Evolutionary conservation across 2,113 vertebrate genomes (phyloP).

Genomic region (Calonectris borealis): DNA sequence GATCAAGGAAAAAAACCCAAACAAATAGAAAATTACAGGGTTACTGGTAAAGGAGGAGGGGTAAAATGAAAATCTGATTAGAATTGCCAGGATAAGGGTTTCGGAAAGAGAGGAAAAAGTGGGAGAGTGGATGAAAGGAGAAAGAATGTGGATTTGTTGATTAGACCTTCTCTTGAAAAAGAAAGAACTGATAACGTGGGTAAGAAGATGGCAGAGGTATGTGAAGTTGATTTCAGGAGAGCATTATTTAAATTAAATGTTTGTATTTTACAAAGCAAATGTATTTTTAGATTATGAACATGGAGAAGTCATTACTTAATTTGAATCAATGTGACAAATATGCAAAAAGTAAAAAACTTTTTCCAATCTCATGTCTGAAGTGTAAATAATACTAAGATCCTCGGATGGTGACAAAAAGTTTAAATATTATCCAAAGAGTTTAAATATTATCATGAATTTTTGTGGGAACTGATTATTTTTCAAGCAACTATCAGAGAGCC

Average conservation of each 20-base stretch:
- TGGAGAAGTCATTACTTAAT: conserved; percentile 21
- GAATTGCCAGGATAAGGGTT: not conserved
- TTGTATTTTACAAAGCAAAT: conserved; percentile 40
- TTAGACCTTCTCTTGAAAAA: not conserved
- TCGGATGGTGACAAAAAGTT: not conserved
- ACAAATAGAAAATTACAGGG: not conserved
- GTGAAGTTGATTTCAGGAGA: not conserved
- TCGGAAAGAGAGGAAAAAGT: not conserved
- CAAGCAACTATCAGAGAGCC: not conserved
- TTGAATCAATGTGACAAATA: conserved; percentile 14
- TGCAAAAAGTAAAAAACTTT: not conserved
- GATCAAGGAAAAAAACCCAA: not conserved
- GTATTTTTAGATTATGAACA: conserved; percentile 14
- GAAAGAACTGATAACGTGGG: not conserved
- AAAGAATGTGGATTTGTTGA: not conserved
- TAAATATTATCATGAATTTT: not conserved
- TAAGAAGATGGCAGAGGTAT: not conserved
- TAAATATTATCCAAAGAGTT: conserved; percentile 18
- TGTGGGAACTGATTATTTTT: conserved; percentile 17
- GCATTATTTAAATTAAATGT: not conserved
- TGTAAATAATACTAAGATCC: conserved; percentile 8
- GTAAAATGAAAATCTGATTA: not conserved
- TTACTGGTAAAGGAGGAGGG: not conserved
- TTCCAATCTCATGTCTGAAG: not conserved
- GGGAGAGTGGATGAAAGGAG: not conserved